Conservation (phyloP, 2,888 invertebrate species). For the Cyclophora punctaria region DNA sequence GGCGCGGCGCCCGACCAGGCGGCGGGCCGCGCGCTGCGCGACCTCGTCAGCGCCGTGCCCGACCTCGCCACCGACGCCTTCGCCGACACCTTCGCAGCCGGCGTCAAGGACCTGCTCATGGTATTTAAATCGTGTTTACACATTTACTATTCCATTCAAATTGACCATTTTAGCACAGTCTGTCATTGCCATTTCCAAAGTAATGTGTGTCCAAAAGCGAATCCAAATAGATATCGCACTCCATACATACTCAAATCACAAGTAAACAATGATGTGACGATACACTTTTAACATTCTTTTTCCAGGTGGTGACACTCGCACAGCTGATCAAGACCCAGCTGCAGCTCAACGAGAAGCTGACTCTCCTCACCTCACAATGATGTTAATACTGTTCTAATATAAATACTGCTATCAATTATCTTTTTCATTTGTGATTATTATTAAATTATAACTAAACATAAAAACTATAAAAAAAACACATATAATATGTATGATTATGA, state of each 20-base stretch:
- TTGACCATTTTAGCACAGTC: too few species aligned
- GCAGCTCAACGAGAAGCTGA: conserved; percentile 96
- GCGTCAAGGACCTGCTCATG: conserved; percentile 98
- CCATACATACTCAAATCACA: neutral
- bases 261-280: neutral
- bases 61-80: conserved; percentile 91
- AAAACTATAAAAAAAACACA: too few species aligned
- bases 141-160: neutral
- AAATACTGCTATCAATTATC: too few species aligned
- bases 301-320: conserved; percentile 86
- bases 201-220: too few species aligned
- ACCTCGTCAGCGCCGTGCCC: conserved; percentile 93
- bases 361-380: conserved; percentile 82
- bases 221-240: neutral
- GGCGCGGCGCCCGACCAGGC: conserved; percentile 86
- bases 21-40: conserved; percentile 91
- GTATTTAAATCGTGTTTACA: conserved; percentile 38
- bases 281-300: neutral
- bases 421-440: too few species aligned
- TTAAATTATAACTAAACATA: too few species aligned
- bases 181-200: too few species aligned
- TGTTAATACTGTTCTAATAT: neutral
- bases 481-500: too few species aligned
- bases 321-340: conserved; percentile 97
- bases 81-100: conserved; percentile 95